These are phyloP conservation scores for Aplochiton taeniatus DNA, from an alignment of 2,797 vertebrate species.

Conservation along the genomic window DNA sequence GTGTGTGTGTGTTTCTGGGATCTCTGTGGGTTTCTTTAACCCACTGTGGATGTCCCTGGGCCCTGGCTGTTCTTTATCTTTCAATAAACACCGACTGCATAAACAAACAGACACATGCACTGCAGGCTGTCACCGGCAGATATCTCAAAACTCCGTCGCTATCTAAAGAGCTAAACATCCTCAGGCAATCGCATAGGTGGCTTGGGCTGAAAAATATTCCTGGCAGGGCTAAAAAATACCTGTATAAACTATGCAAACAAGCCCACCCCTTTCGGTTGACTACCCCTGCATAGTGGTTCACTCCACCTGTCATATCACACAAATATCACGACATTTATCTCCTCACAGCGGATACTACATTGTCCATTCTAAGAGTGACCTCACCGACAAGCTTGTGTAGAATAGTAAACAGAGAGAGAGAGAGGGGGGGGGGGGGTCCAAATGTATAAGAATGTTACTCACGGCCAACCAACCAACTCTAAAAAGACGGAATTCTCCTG, in stretches of 20 bases:
- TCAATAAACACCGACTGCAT: slow-evolving; percentile 8
- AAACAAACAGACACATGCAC: neutral
- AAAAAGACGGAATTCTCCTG: slow-evolving; percentile 35
- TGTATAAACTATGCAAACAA: neutral
- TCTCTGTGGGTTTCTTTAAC: neutral
- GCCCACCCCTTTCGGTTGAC: neutral
- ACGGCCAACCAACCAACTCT: neutral
- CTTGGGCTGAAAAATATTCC: neutral
- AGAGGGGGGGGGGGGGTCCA: neutral
- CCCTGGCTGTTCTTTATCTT: slow-evolving; percentile 1
- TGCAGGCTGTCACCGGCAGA: neutral
- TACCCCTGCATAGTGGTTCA: neutral
- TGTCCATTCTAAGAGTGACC: neutral
- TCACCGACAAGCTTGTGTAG: no score
- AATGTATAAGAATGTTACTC: neutral
- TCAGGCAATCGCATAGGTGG: neutral
- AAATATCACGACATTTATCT: neutral
- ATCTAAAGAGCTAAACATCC: neutral
- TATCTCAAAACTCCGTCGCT: neutral
- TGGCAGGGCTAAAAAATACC: neutral
- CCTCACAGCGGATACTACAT: neutral
- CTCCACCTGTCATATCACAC: neutral
- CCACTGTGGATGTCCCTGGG: neutral
- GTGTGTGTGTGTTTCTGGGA: neutral
- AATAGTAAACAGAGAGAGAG: neutral